phyloP scores from a whole-genome alignment of 1,140 invertebrate genomes.

The Mycetomoellerius zeteki region DNA sequence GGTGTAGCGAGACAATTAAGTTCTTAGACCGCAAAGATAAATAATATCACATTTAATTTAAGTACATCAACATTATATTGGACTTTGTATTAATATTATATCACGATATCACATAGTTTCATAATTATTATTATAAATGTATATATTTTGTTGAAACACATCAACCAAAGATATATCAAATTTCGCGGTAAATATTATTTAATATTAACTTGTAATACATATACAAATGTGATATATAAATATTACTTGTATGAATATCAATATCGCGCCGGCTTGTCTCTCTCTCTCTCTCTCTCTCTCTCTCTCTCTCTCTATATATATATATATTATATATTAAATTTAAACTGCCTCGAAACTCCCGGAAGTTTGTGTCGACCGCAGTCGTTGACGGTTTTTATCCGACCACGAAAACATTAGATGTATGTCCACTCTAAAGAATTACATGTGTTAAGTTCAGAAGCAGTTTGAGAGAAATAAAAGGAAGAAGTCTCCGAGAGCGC shows the following conservation, averaged over 20 bases:
- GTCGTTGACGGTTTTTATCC: conserved; percentile 20
- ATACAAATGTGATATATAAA: neutral
- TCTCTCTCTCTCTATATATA: no score
- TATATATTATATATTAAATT: conserved; percentile 27
- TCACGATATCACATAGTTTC: neutral
- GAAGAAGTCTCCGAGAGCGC: conserved; percentile 1
- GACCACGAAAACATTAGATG: conserved; percentile 21
- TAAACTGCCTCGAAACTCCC: neutral
- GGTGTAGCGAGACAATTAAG: neutral
- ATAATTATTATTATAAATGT: neutral
- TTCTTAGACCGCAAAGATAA: neutral
- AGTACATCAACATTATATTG: neutral
- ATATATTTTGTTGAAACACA: neutral
- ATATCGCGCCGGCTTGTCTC: neutral
- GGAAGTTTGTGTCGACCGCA: conserved; percentile 12
- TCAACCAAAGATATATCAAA: conserved; percentile 30
- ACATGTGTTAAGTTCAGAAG: conserved; percentile 48
- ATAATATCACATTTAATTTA: conserved; percentile 4
- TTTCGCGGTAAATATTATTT: neutral
- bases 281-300: no score
- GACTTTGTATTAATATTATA: conserved; percentile 1
- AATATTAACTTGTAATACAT: neutral
- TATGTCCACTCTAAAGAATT: conserved; percentile 53
- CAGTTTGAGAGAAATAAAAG: conserved; percentile 10
- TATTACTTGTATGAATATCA: neutral